phyloP scores from a whole-genome alignment of 1,140 invertebrate species.

The Goniozus legneri region DNA sequence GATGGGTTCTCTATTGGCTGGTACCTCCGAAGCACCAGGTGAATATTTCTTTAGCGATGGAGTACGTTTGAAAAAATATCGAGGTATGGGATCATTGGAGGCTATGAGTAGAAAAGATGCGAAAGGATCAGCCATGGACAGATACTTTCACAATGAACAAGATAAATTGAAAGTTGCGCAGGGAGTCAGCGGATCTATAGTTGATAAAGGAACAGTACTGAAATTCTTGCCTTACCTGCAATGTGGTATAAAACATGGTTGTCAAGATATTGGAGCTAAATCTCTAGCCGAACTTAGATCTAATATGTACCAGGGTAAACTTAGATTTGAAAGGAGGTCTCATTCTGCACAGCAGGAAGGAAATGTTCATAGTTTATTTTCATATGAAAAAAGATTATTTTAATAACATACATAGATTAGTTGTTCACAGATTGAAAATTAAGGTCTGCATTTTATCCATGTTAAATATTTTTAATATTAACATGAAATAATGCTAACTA shows the following conservation, averaged over 20 bases:
- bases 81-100: conserved; percentile 98
- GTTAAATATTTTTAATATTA: no score
- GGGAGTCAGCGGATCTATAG: conserved; percentile 96
- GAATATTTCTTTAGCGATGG: conserved; percentile 99
- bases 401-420: conserved; percentile 53
- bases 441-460: no score
- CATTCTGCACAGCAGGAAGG: conserved; percentile 94
- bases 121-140: conserved; percentile 75
- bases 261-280: conserved; percentile 90
- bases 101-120: conserved; percentile 95
- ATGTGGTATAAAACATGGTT: conserved; percentile 92
- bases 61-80: conserved; percentile 95
- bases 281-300: conserved; percentile 63
- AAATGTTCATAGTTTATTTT: conserved; percentile 95
- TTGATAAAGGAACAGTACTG: conserved; percentile 97
- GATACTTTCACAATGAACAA: conserved; percentile 86
- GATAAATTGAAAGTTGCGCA: conserved; percentile 98
- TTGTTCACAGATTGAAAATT: no score
- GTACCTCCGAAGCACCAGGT: conserved; percentile 96
- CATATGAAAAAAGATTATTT: conserved; percentile 85
- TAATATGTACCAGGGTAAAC: conserved; percentile 84
- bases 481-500: no score
- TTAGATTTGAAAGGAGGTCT: conserved; percentile 93
- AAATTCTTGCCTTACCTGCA: conserved; percentile 95
- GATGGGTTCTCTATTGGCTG: conserved; percentile 98